Conservation (phyloP, 1,140 invertebrate genomes). For the Bombus impatiens region DNA sequence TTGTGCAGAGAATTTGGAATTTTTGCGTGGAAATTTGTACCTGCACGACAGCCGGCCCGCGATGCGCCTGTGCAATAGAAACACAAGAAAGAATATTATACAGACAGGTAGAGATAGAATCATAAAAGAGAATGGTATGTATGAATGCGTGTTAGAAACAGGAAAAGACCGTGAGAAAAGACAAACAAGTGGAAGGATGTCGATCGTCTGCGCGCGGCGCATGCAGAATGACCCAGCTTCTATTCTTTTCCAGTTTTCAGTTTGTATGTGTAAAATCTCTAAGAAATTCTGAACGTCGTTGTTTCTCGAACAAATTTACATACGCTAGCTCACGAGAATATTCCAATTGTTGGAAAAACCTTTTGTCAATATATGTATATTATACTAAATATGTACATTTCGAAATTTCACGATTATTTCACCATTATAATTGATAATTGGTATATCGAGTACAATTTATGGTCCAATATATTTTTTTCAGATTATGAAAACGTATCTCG, state of each 20-base stretch:
- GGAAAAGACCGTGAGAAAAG: constrained; percentile 9
- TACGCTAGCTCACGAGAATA: not conserved
- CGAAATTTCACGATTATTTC: not conserved
- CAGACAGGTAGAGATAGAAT: constrained; percentile 49
- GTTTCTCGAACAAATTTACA: not conserved
- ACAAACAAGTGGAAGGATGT: not conserved
- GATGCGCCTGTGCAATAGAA: constrained; percentile 67
- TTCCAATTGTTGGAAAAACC: not conserved
- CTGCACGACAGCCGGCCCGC: constrained; percentile 65
- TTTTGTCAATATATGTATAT: not conserved
- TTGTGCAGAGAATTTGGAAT: constrained; percentile 36
- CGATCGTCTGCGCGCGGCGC: not conserved
- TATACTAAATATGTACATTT: not conserved
- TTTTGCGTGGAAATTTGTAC: constrained; percentile 57
- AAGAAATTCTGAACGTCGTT: not conserved
- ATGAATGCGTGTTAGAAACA: not conserved
- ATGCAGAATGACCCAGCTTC: constrained; percentile 8
- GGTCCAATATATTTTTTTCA: no score
- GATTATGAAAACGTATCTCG: no score
- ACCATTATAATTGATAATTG: no score
- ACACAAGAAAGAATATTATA: constrained; percentile 66
- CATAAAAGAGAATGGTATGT: not conserved
- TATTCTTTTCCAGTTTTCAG: not conserved
- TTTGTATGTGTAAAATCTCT: not conserved
- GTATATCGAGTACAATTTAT: no score